Evolutionary conservation across 2,888 invertebrate genomes (phyloP).

Genomic region (Alloplasta piceator): DNA sequence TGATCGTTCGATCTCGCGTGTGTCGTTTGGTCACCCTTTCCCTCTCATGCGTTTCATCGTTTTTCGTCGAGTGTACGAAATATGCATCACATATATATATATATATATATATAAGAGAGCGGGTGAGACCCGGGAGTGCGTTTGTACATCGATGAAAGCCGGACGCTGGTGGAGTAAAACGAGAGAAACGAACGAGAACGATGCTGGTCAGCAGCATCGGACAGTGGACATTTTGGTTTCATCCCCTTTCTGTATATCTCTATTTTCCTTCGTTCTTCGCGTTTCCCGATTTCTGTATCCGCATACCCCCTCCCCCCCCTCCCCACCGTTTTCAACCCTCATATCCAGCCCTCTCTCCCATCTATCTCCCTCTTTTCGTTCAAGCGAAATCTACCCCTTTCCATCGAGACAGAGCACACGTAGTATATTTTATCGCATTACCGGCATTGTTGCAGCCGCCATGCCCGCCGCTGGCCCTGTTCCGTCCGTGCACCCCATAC

Average conservation of each 20-base stretch:
- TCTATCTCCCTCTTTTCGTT: conserved; percentile 58
- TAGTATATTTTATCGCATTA: conserved; percentile 81
- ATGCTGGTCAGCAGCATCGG: conserved; percentile 72
- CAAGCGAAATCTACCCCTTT: conserved; percentile 65
- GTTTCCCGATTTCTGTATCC: conserved; percentile 43
- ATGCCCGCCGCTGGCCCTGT: conserved; percentile 58
- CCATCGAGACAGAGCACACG: conserved; percentile 68
- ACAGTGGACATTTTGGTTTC: conserved; percentile 71
- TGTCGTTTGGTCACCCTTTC: conserved; percentile 34
- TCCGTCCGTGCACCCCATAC: conserved; percentile 28
- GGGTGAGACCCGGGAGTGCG: conserved; percentile 59
- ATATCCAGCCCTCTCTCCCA: conserved; percentile 39
- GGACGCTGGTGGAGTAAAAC: conserved; percentile 34
- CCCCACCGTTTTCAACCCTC: conserved; percentile 58
- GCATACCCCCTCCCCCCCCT: conserved; percentile 36
- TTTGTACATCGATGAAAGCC: conserved; percentile 62
- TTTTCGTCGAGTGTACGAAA: conserved; percentile 62
- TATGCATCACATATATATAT: conserved; percentile 50
- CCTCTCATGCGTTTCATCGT: conserved; percentile 58
- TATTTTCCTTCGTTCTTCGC: background rate
- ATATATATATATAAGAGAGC: conserved; percentile 1
- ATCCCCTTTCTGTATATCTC: conserved; percentile 3
- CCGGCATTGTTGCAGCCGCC: conserved; percentile 79
- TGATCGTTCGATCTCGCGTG: conserved; percentile 52
- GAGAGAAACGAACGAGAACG: conserved; percentile 59